Conservation (phyloP, 2,888 invertebrate genomes). For the Dichetophora obliterata region DNA sequence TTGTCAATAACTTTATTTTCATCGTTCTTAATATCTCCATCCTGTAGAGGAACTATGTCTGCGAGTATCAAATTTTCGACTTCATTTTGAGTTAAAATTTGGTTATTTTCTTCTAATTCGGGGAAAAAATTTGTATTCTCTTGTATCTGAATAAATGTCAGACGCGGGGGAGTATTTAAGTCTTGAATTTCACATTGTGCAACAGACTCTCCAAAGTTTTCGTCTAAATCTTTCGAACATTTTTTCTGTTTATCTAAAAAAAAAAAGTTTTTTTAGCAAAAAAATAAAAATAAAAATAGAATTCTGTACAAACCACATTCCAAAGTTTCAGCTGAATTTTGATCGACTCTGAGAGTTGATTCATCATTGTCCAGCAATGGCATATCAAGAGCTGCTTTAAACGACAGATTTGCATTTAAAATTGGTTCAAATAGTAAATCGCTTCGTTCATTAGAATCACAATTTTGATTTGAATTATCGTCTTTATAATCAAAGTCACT, state of each 20-base stretch:
- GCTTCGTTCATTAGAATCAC: neutral
- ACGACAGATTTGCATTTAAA: conserved; percentile 40
- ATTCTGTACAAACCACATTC: neutral
- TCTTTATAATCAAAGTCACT: conserved; percentile 39
- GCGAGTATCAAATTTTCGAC: neutral
- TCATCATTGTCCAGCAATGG: conserved; percentile 49
- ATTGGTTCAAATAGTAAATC: conserved; percentile 1
- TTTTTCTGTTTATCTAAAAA: neutral
- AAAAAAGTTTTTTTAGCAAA: neutral
- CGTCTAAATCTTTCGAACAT: neutral
- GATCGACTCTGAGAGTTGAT: neutral
- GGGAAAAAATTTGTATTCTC: neutral
- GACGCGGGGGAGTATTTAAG: neutral
- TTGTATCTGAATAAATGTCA: neutral
- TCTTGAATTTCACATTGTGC: neutral
- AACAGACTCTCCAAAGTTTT: neutral
- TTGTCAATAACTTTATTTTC: neutral
- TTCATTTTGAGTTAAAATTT: neutral
- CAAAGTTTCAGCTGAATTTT: neutral
- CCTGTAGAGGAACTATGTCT: neutral
- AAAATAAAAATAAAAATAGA: neutral
- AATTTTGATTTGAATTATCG: conserved; percentile 22
- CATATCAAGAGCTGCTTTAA: conserved; percentile 50
- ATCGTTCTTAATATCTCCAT: neutral
- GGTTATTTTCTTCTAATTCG: too few species aligned